phyloP scores from a whole-genome alignment of 2,888 invertebrate species.

The Limulus polyphemus region DNA sequence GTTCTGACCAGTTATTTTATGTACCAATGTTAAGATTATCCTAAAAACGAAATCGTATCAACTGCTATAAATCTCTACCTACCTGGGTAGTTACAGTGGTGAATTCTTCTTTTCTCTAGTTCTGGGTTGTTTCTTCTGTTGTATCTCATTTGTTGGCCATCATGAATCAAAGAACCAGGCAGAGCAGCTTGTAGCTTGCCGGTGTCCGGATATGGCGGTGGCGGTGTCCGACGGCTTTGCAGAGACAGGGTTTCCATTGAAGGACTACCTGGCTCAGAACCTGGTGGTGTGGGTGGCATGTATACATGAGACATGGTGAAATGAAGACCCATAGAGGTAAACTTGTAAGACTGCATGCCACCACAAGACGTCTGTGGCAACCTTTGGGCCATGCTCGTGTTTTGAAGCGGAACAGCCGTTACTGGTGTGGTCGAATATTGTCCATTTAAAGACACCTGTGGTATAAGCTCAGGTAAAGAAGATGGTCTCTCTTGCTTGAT shows the following conservation, averaged over 20 bases:
- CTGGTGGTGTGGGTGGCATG: constrained; percentile 75
- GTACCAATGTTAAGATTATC: too few species aligned
- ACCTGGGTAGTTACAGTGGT: constrained; percentile 91
- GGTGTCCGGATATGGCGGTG: constrained; percentile 58
- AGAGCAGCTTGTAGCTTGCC: constrained; percentile 33
- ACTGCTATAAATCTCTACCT: constrained; percentile 26
- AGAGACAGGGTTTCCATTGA: constrained; percentile 38
- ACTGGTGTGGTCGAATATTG: neutral
- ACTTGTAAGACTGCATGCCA: neutral
- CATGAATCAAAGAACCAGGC: neutral
- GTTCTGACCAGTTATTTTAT: too few species aligned
- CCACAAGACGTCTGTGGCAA: neutral
- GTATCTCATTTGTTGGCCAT: constrained; percentile 49
- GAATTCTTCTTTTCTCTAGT: constrained; percentile 84
- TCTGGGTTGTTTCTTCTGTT: constrained; percentile 94
- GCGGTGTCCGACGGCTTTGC: constrained; percentile 50
- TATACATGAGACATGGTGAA: constrained; percentile 47
- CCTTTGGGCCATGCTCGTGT: neutral
- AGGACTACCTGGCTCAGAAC: constrained; percentile 67
- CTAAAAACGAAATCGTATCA: too few species aligned
- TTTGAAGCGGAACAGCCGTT: neutral
- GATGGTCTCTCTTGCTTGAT: neutral
- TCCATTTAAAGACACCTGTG: too few species aligned
- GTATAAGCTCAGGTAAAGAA: too few species aligned
- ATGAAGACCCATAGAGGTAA: constrained; percentile 6